Evolutionary conservation across 1,140 invertebrate genomes (phyloP).

Genomic region (Galendromus occidentalis): DNA sequence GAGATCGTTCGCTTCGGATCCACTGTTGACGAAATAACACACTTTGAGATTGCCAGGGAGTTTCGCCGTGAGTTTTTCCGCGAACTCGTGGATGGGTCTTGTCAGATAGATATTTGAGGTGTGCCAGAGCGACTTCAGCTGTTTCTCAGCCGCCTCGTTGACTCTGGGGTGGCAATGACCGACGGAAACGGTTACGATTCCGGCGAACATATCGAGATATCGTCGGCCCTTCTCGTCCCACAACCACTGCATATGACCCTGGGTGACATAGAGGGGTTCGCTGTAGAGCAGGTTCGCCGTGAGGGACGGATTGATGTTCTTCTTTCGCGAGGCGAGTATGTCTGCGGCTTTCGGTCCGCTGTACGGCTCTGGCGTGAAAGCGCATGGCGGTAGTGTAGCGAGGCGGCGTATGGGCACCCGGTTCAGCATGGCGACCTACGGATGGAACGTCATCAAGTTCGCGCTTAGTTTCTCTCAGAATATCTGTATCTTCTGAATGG

Average conservation of each 20-base stretch:
- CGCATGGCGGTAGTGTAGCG: neutral
- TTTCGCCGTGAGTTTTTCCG: slow-evolving; percentile 51
- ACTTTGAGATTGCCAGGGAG: slow-evolving; percentile 66
- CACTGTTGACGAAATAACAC: slow-evolving; percentile 83
- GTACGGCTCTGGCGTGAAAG: neutral
- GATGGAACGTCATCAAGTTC: no score
- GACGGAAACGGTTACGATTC: slow-evolving; percentile 90
- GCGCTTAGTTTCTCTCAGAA: no score
- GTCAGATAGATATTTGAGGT: slow-evolving; percentile 76
- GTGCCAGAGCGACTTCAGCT: slow-evolving; percentile 66
- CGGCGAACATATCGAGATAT: slow-evolving; percentile 85
- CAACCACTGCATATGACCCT: slow-evolving; percentile 76
- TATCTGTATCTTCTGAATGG: no score
- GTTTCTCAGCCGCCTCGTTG: slow-evolving; percentile 47
- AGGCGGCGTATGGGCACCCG: neutral
- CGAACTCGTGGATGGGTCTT: slow-evolving; percentile 73
- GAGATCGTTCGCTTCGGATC: slow-evolving; percentile 89
- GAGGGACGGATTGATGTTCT: slow-evolving; percentile 46
- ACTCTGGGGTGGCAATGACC: slow-evolving; percentile 85
- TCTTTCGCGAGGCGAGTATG: slow-evolving; percentile 18
- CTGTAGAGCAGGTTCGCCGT: slow-evolving; percentile 46
- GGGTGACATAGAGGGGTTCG: slow-evolving; percentile 57
- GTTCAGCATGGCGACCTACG: no score
- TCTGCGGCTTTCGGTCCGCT: neutral
- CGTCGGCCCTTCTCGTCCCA: slow-evolving; percentile 63